Evolutionary conservation across 1,140 invertebrate species (phyloP).

Genomic region (Polyergus mexicanus): DNA sequence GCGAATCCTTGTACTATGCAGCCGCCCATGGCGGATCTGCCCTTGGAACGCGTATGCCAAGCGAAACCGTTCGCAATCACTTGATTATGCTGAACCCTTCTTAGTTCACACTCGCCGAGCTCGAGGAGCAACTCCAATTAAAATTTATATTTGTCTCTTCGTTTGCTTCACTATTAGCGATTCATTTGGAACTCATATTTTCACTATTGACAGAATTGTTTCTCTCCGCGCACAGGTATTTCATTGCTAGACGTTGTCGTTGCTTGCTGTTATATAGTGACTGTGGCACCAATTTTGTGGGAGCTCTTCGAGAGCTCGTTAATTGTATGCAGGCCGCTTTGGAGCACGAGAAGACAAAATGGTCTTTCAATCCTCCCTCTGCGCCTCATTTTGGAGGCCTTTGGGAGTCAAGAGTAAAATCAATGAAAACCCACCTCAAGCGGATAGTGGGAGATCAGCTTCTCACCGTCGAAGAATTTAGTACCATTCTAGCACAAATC

Average conservation of each 20-base stretch:
- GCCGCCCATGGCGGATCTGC: not conserved
- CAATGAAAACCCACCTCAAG: no score
- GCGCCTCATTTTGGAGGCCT: no score
- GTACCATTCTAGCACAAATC: no score
- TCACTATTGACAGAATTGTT: no score
- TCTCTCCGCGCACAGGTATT: not conserved
- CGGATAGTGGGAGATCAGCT: no score
- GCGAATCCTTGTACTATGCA: not conserved
- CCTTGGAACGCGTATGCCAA: not conserved
- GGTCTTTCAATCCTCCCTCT: no score
- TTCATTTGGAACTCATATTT: not conserved
- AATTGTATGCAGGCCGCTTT: no score
- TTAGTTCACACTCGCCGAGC: no score
- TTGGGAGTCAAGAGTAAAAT: no score
- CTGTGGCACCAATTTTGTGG: not conserved
- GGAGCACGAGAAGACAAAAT: no score
- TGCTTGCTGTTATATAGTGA: not conserved
- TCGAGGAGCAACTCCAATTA: not conserved
- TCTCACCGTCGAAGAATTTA: no score
- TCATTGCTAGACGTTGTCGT: not conserved
- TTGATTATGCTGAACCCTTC: not conserved
- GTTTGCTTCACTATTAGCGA: not conserved
- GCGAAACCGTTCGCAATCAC: not conserved
- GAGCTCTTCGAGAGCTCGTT: not conserved
- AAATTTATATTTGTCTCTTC: not conserved